Evolutionary conservation across 1,140 invertebrate species (phyloP), one percentile per base, ranked within the genome.

Genomic region (Drosophila asahinai): DNA sequence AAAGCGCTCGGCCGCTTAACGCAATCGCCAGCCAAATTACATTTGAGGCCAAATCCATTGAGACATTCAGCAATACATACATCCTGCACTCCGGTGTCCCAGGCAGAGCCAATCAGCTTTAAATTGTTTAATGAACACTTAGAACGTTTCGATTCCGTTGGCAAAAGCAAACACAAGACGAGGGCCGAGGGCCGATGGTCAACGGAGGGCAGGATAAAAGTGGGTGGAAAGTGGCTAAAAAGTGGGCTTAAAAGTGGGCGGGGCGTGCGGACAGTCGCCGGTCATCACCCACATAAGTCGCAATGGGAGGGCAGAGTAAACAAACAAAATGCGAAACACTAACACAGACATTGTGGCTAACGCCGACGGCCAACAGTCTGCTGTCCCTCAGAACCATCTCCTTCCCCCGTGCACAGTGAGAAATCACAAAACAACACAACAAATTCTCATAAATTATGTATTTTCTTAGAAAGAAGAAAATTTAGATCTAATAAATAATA

Each of bases 111-210:
- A 73, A 73, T 73, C 64, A 83, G 81, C 68, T 87, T 87, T 87
- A 80, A 83, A 87, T 72, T 89, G 84, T 83, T 89, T 75, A 89
- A 83, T 89, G 68, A 87, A 89, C 83, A 87, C 83, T 83, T 87
- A 59, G 80, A 89, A 52, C 61, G 66, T 64, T 77, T 51, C 55
- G 76, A 81, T 74, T 74, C 60, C 79, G 30, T 36, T 61, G 40
- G 51, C 45, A 45, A 65, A 22, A 57, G 63, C 48, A 70, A 61
- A 17, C 60, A 70, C 19, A 52, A 47, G 36, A 14, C 22, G 42
- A 52, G 22, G 17, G 25, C 12, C 5, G 0, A 30, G 43, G 27
- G 5, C 17, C 22, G 22, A 25, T 25, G 22, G 22, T 3, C n/a
- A 17, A 43, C 2, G 38, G 22, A 11, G 22, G 43, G 19, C 17